A percentile compares a stretch with the other conserved stretches of the same genome.
phyloP scores from a whole-genome alignment of 2,888 invertebrate genomes.

The Perizoma affinitatum region DNA sequence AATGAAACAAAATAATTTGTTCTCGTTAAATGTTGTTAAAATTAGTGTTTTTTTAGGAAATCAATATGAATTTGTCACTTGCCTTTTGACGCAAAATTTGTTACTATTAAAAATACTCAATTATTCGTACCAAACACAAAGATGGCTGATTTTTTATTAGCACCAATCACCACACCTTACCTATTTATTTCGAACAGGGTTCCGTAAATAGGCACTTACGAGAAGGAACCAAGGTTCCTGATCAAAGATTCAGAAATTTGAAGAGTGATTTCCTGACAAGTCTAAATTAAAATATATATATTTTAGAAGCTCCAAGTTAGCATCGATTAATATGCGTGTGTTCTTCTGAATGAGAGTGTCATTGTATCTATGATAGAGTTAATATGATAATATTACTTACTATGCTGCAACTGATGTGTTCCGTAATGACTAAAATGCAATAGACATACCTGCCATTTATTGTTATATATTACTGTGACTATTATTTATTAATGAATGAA shows the following conservation, averaged over 20 bases:
- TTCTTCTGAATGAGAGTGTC: constrained; percentile 26
- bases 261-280: not conserved
- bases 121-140: constrained; percentile 36
- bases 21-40: constrained; percentile 56
- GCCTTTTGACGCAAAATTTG: constrained; percentile 42
- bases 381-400: constrained; percentile 35
- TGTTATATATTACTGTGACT: constrained; percentile 45
- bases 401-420: constrained; percentile 66
- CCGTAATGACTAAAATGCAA: constrained; percentile 70
- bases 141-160: constrained; percentile 13
- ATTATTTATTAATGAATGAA: constrained; percentile 28
- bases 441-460: constrained; percentile 67
- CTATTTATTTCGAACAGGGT: not conserved
- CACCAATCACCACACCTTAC: not conserved
- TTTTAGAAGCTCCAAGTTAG: constrained; percentile 17
- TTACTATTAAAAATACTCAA: constrained; percentile 54
- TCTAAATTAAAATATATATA: constrained; percentile 9
- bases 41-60: constrained; percentile 54
- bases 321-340: constrained; percentile 36
- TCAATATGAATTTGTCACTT: constrained; percentile 54
- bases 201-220: too few relatives aligned
- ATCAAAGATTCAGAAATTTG: too few relatives aligned
- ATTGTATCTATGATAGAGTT: constrained; percentile 24
- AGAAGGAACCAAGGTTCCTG: too few relatives aligned
- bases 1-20: constrained; percentile 39